phyloP scores from a whole-genome alignment of 2,113 vertebrate genomes.

The Aegotheles bennettii region DNA sequence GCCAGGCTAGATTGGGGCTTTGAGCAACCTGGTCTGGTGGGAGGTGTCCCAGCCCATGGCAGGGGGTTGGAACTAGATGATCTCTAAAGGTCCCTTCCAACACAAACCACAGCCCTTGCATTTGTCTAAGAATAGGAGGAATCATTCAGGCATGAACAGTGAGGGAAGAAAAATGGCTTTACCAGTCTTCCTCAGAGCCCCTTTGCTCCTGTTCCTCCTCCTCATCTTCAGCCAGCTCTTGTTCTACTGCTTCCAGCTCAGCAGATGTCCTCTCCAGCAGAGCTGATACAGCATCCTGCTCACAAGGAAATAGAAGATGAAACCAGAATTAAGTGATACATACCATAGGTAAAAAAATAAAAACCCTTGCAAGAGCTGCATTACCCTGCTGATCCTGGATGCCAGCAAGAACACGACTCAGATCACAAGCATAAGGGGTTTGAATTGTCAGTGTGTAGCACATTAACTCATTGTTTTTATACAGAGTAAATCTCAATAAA shows the following conservation, averaged over 20 bases:
- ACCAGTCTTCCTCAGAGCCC: slow-evolving; percentile 73
- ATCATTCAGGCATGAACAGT: background rate
- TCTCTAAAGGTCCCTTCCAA: background rate
- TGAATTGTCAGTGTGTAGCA: background rate
- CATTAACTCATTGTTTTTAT: background rate
- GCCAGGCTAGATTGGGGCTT: background rate
- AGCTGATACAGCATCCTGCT: slow-evolving; percentile 81
- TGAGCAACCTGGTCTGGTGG: background rate
- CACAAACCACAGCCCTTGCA: background rate
- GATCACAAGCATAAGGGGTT: background rate
- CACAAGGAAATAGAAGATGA: background rate
- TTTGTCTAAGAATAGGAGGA: background rate
- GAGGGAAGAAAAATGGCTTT: background rate
- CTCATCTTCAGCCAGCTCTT: slow-evolving; percentile 76
- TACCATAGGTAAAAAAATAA: background rate
- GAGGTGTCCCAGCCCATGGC: background rate
- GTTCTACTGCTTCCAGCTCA: slow-evolving; percentile 80
- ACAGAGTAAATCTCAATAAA: background rate
- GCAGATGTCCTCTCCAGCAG: slow-evolving; percentile 81
- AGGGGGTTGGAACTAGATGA: background rate
- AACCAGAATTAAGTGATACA: background rate
- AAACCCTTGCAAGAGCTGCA: background rate
- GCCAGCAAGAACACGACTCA: background rate
- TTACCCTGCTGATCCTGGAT: background rate
- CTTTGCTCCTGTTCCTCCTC: slow-evolving; percentile 54